phyloP scores from a whole-genome alignment of 2,113 vertebrate genomes.

The Odocoileus virginianus region DNA sequence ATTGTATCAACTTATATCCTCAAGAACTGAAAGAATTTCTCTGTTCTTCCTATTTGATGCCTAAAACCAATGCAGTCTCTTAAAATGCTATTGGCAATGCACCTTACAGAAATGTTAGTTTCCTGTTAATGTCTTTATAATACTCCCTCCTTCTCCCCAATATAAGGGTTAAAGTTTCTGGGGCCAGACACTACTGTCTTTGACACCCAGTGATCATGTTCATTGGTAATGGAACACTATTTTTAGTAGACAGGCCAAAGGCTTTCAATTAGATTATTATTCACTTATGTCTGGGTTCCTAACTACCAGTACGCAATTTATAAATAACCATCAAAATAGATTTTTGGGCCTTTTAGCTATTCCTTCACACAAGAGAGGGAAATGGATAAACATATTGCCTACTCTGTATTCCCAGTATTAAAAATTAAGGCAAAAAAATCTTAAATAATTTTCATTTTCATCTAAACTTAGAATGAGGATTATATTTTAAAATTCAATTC shows the following conservation, averaged over 20 bases:
- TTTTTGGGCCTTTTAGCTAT: not conserved
- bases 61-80: not conserved
- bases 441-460: conserved; percentile 17
- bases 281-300: not conserved
- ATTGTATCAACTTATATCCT: not conserved
- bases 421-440: not conserved
- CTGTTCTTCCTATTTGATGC: not conserved
- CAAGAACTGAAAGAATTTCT: not conserved
- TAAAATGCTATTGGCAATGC: conserved; percentile 10
- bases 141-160: too few species aligned
- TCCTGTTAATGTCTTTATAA: not conserved
- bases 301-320: not conserved
- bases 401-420: not conserved
- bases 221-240: not conserved
- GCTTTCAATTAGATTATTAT: not conserved
- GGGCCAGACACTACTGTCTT: not conserved
- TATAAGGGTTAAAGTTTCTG: not conserved
- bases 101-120: not conserved
- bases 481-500: not conserved
- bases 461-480: not conserved
- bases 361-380: not conserved
- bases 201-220: not conserved
- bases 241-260: not conserved
- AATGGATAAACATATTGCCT: not conserved
- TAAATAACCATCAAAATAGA: conserved; percentile 4